phyloP scores from a whole-genome alignment of 2,888 invertebrate species.

The Hyposoter dolosus region DNA sequence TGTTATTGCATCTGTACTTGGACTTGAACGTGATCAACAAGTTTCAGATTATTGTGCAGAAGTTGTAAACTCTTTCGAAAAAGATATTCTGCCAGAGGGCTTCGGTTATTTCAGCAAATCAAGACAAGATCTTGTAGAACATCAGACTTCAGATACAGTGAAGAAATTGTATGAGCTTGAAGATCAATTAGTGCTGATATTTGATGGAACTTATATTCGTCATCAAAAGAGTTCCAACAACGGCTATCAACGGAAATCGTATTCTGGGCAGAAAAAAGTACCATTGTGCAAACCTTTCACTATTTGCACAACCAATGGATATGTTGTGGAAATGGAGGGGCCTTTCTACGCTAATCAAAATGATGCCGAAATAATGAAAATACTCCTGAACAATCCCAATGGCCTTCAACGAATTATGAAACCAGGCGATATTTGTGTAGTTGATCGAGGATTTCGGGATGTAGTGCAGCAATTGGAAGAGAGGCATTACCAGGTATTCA shows the following conservation, averaged over 20 bases:
- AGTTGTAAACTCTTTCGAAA: constrained; percentile 69
- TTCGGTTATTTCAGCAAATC: constrained; percentile 50
- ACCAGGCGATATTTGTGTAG: constrained; percentile 68
- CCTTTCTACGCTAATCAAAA: constrained; percentile 71
- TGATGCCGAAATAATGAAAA: constrained; percentile 74
- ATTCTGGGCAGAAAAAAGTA: constrained; percentile 25
- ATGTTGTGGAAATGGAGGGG: constrained; percentile 52
- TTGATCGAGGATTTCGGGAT: constrained; percentile 67
- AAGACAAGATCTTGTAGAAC: constrained; percentile 61
- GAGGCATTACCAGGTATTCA: constrained; percentile 31
- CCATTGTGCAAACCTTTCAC: too few species aligned
- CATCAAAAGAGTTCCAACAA: constrained; percentile 68
- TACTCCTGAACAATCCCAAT: constrained; percentile 47
- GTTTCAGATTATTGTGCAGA: constrained; percentile 70
- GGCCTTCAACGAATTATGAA: constrained; percentile 65
- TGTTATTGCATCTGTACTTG: constrained; percentile 68
- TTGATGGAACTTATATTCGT: constrained; percentile 69
- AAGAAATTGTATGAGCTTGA: constrained; percentile 52
- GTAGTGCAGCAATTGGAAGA: constrained; percentile 62
- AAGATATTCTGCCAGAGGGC: constrained; percentile 67
- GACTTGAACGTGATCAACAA: constrained; percentile 79
- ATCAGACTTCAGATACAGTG: constrained; percentile 63
- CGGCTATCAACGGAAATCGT: constrained; percentile 69
- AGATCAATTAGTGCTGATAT: constrained; percentile 66
- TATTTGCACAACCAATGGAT: constrained; percentile 19